Evolutionary conservation across 1,140 invertebrate species (phyloP).

Genomic region (Aethina tumida): DNA sequence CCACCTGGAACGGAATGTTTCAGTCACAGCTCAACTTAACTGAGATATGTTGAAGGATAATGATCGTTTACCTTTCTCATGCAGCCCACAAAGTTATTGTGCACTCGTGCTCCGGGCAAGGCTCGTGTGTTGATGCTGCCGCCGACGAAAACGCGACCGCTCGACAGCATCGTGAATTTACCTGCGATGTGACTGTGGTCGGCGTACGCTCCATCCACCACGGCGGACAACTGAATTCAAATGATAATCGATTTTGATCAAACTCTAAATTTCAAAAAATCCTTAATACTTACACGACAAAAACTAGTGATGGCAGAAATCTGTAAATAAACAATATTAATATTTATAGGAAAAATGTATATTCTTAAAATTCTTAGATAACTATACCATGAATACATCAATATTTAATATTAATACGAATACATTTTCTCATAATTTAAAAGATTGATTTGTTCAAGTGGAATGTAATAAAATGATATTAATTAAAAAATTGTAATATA

Average conservation of each 20-base stretch:
- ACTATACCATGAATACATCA: too few species aligned
- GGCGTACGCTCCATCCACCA: constrained; percentile 85
- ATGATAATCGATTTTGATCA: constrained; percentile 15
- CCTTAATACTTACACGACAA: constrained; percentile 61
- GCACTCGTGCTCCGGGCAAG: constrained; percentile 71
- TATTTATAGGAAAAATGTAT: too few species aligned
- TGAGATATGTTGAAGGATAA: not conserved
- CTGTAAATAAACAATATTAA: constrained; percentile 58
- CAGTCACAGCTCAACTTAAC: not conserved
- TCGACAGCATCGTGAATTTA: constrained; percentile 81
- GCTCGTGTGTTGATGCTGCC: constrained; percentile 74
- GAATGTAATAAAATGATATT: too few species aligned
- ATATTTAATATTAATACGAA: too few species aligned
- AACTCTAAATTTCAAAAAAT: not conserved
- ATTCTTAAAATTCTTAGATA: too few species aligned
- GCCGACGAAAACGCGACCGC: constrained; percentile 77
- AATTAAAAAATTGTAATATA: too few species aligned
- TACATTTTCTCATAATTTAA: too few species aligned
- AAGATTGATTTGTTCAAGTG: too few species aligned
- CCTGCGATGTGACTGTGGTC: constrained; percentile 87
- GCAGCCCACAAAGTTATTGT: constrained; percentile 90
- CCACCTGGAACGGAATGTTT: constrained; percentile 54
- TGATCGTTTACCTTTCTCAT: constrained; percentile 70
- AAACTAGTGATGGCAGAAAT: constrained; percentile 77
- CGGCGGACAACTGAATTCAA: constrained; percentile 68